These are phyloP conservation scores for Erpobdella octoculata DNA, from an alignment of 2,888 invertebrate genomes.

Conservation along the genomic window DNA sequence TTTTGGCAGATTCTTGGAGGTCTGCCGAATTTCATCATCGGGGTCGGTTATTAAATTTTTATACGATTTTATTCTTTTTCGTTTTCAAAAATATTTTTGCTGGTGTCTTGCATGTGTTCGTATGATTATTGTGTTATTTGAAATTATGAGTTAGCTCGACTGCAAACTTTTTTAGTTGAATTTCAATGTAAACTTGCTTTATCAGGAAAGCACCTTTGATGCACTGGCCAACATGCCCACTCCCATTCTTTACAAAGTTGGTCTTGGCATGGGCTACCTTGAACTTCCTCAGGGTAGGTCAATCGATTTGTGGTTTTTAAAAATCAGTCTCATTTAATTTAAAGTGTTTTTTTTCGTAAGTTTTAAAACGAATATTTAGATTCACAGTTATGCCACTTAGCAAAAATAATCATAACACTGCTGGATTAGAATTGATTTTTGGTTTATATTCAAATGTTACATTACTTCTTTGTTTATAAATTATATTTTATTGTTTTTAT, in stretches of 20 bases:
- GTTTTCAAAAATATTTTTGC: neutral
- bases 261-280: slow-evolving; percentile 93
- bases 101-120: neutral
- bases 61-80: neutral
- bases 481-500: too few relatives aligned
- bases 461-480: too few relatives aligned
- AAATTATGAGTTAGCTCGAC: too few relatives aligned
- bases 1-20: slow-evolving; percentile 73
- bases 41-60: neutral
- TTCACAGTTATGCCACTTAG: neutral
- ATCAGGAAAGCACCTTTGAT: slow-evolving; percentile 19
- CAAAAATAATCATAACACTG: too few relatives aligned
- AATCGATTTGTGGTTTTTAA: neutral
- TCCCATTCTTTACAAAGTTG: slow-evolving; percentile 82
- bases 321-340: neutral
- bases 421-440: too few relatives aligned
- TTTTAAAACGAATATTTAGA: neutral
- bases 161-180: too few relatives aligned
- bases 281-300: slow-evolving; percentile 77
- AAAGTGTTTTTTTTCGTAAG: neutral
- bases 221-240: slow-evolving; percentile 44
- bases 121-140: neutral
- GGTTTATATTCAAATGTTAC: too few relatives aligned
- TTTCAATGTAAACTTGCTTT: too few relatives aligned
- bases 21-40: slow-evolving; percentile 9